These are phyloP conservation scores for Melanotaenia duboulayi DNA, from an alignment of 2,113 vertebrate species.

Conservation along the genomic window DNA sequence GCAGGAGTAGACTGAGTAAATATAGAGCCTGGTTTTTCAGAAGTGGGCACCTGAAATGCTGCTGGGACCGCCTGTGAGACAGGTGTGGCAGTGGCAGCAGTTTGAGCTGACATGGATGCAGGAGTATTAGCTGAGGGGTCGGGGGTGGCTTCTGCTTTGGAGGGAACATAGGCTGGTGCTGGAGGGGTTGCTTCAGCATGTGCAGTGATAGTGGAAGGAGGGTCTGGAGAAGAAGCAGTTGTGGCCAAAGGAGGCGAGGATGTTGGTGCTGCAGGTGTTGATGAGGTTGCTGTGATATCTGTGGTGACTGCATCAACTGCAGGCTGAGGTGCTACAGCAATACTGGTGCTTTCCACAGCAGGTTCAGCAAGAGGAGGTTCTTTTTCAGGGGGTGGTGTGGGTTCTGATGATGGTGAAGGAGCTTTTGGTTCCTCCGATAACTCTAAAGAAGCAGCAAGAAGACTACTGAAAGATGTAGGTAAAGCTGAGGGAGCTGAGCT, in stretches of 20 bases:
- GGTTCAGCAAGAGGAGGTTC: constrained; percentile 19
- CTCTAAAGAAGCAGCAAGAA: constrained; percentile 58
- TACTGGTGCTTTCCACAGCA: constrained; percentile 1
- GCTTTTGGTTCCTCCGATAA: constrained; percentile 68
- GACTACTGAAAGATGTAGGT: constrained; percentile 53
- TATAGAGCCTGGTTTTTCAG: constrained; percentile 79
- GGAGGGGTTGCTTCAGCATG: neutral
- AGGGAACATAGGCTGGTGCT: neutral
- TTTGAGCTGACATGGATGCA: constrained; percentile 16
- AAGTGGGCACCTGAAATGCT: constrained; percentile 45
- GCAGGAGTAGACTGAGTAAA: constrained; percentile 66
- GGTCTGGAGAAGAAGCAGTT: constrained; percentile 28
- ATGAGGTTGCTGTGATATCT: constrained; percentile 25
- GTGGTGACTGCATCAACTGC: neutral
- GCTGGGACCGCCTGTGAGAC: constrained; percentile 38
- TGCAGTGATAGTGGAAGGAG: constrained; percentile 9
- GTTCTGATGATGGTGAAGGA: constrained; percentile 29
- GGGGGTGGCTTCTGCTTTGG: constrained; percentile 21
- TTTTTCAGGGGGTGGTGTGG: constrained; percentile 41
- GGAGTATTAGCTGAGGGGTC: constrained; percentile 27
- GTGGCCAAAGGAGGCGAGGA: constrained; percentile 40
- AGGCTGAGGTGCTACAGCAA: constrained; percentile 10
- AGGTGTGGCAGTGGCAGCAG: constrained; percentile 2
- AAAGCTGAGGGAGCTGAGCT: constrained; percentile 45
- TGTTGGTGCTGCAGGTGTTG: constrained; percentile 27